Evolutionary conservation across 2,888 invertebrate species (phyloP), one percentile per base, ranked within the genome.

Genomic region (Mesopsocus fuscifrons): DNA sequence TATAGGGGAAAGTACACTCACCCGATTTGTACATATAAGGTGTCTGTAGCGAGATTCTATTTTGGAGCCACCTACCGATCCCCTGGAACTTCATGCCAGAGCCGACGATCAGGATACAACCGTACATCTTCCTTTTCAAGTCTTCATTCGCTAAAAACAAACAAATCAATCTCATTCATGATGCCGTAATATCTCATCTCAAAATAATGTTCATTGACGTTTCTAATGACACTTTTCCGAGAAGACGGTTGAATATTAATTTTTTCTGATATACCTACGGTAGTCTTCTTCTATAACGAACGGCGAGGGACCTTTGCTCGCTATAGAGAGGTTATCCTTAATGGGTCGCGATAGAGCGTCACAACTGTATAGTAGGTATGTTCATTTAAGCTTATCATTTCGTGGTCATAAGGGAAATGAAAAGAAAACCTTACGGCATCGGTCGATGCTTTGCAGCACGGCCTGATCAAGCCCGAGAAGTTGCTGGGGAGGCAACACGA

Each of bases 121-220:
- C 84, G 57, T 88, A 92, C 89, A 94, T 91, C 63, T 91, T 88
- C 35, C 85, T 68, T 59, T 89, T 91, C 45, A 89, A 61, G 51
- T 94, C 94, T 50, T 91, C 91, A 43, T 71, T 80, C 3, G 78
- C 73, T 72, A 51, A 41, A 57, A 56, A 45, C 42, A 47, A n/a
- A n/a, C n/a, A n/a, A n/a, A n/a, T n/a, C n/a, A n/a, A n/a, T n/a
- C n/a, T n/a, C n/a, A n/a, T 21, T 33, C 21, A n/a, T 5, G 17
- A 11, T 34, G 42, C 46, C 41, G 33, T 40, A 33, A 15, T n/a
- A 20, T 13, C 30, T 4, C 16, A 9, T 23, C 30, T 16, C 23
- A 34, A 3, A 16, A 44, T 40, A 20, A 35, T 15, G 3, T 34
- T 40, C 20, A 3, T 41, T 11, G n/a, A 30, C 9, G 30, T 30